Evolutionary conservation across 2,113 vertebrate genomes (phyloP).

Genomic region (Emydocephalus ijimae): DNA sequence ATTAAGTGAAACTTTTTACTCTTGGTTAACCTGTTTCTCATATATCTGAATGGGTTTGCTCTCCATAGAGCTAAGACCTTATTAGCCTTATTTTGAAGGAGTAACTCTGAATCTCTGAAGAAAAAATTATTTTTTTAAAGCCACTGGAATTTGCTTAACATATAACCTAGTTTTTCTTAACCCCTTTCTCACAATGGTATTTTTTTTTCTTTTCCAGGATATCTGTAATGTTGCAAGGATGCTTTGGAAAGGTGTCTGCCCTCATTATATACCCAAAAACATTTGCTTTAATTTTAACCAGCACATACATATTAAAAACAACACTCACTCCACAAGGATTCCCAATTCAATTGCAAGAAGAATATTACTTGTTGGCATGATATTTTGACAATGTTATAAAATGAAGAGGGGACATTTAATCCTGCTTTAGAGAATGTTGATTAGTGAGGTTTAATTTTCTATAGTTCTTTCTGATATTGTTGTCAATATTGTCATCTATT

Average conservation of each 20-base stretch:
- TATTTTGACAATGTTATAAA: conserved; percentile 4
- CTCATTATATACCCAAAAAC: conserved; percentile 7
- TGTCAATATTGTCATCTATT: conserved; percentile 78
- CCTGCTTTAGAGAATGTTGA: conserved; percentile 57
- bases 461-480: conserved; percentile 69
- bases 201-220: background rate
- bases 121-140: background rate
- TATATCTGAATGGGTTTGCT: background rate
- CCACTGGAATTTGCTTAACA: background rate
- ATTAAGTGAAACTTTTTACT: background rate
- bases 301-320: conserved; percentile 44
- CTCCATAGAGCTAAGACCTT: background rate
- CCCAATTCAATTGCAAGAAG: conserved; percentile 29
- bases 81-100: background rate
- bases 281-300: conserved; percentile 24
- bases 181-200: background rate
- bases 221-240: background rate
- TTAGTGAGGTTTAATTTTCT: conserved; percentile 73
- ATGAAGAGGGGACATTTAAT: conserved; percentile 58
- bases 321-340: background rate
- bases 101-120: background rate
- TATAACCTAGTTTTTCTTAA: background rate
- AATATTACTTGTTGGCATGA: conserved; percentile 48
- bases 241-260: conserved; percentile 9
- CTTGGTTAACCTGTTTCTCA: background rate